Conservation (phyloP, 2,797 vertebrate species). For the Hybognathus amarus region DNA sequence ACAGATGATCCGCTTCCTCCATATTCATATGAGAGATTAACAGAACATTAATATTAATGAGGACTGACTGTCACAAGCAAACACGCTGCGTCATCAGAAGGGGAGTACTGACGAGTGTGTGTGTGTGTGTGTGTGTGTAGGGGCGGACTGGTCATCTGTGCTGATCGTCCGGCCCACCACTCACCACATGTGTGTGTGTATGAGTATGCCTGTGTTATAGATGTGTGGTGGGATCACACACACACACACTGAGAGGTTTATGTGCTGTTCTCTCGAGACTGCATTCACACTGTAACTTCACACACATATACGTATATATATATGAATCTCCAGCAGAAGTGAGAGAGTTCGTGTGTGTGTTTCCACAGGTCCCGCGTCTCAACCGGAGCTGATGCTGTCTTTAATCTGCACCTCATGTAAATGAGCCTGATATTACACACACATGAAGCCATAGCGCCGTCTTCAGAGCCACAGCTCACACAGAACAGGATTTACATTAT, state of each 20-base stretch:
- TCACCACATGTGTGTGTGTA: neutral
- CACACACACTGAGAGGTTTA: slow-evolving; percentile 67
- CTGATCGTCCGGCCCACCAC: no score
- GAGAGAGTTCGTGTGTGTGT: slow-evolving; percentile 81
- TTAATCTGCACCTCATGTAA: slow-evolving; percentile 78
- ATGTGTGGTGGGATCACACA: slow-evolving; percentile 63
- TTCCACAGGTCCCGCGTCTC: slow-evolving; percentile 65
- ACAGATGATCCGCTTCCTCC: slow-evolving; percentile 70
- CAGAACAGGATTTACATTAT: slow-evolving; percentile 14
- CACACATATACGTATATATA: slow-evolving; percentile 72
- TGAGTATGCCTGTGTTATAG: slow-evolving; percentile 46
- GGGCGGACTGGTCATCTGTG: no score
- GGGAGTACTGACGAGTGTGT: slow-evolving; percentile 67
- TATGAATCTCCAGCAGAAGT: slow-evolving; percentile 76
- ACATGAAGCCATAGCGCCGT: slow-evolving; percentile 58
- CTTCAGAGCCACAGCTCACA: slow-evolving; percentile 25
- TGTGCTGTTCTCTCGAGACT: slow-evolving; percentile 66
- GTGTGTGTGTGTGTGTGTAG: slow-evolving; percentile 30
- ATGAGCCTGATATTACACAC: slow-evolving; percentile 70
- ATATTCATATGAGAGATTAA: slow-evolving; percentile 78
- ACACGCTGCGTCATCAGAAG: slow-evolving; percentile 77
- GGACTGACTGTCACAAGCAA: slow-evolving; percentile 74
- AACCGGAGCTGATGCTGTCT: slow-evolving; percentile 61
- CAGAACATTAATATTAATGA: slow-evolving; percentile 81
- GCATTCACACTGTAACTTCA: slow-evolving; percentile 65